phyloP scores from a whole-genome alignment of 2,113 vertebrate genomes.

The Hoplias malabaricus region DNA sequence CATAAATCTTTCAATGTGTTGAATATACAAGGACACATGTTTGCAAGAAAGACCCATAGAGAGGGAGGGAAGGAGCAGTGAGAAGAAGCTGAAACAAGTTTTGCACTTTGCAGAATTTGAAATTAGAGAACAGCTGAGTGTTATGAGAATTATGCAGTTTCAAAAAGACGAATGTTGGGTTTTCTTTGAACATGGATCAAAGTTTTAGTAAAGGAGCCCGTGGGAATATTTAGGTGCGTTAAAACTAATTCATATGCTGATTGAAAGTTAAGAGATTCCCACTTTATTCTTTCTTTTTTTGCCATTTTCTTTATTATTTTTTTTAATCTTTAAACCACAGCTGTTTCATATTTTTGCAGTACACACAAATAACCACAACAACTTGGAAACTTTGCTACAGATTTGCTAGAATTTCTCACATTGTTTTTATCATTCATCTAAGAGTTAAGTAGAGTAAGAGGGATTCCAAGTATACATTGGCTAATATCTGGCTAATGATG shows the following conservation, averaged over 20 bases:
- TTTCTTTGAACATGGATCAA: background rate
- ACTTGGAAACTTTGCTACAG: too few species aligned
- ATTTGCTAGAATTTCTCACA: too few species aligned
- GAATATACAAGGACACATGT: background rate
- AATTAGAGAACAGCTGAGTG: background rate
- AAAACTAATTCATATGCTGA: too few species aligned
- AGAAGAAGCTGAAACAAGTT: background rate
- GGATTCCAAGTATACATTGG: background rate
- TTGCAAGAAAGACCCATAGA: background rate
- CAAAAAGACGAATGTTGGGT: background rate
- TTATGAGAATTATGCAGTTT: background rate
- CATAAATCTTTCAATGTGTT: conserved; percentile 34
- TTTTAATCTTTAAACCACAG: too few species aligned
- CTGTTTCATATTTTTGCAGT: too few species aligned
- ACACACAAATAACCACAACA: too few species aligned
- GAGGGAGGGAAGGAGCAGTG: conserved; percentile 1
- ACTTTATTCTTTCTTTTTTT: too few species aligned
- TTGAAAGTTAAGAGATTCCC: too few species aligned
- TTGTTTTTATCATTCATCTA: background rate
- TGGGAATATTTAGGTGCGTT: too few species aligned
- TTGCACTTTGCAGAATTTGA: too few species aligned
- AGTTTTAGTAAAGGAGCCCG: background rate
- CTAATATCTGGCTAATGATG: background rate
- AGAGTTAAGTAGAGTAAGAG: background rate
- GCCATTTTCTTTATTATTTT: too few species aligned